Evolutionary conservation across 2,888 invertebrate species (phyloP).

Genomic region (Clivina fossor): DNA sequence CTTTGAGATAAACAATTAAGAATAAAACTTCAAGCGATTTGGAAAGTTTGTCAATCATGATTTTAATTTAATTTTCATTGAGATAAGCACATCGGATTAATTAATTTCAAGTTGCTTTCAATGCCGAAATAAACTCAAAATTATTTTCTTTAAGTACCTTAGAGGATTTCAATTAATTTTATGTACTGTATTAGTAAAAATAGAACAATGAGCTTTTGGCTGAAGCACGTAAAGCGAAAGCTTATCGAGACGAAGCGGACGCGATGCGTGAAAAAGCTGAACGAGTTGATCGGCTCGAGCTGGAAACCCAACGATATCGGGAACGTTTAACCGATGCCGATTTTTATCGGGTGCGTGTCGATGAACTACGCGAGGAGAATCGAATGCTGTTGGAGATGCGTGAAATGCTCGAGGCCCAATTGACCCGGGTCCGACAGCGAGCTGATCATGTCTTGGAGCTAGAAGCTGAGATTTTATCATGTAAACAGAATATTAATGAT

Average conservation of each 20-base stretch:
- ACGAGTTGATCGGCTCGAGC: slow-evolving; percentile 72
- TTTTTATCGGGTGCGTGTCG: slow-evolving; percentile 87
- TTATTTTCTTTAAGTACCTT: no score
- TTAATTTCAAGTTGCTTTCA: no score
- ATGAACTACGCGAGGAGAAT: slow-evolving; percentile 91
- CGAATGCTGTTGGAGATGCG: slow-evolving; percentile 88
- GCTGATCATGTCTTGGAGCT: slow-evolving; percentile 85
- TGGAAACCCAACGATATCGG: slow-evolving; percentile 83
- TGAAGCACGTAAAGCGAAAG: slow-evolving; percentile 84
- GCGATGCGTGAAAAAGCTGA: slow-evolving; percentile 87
- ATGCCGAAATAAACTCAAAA: no score
- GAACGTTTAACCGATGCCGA: slow-evolving; percentile 92
- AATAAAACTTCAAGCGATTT: no score
- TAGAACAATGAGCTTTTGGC: slow-evolving; percentile 69
- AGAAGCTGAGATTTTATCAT: no score
- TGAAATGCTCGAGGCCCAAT: slow-evolving; percentile 89
- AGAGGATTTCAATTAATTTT: slow-evolving; percentile 19
- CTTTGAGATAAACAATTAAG: no score
- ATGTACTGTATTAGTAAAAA: no score
- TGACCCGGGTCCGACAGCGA: slow-evolving; percentile 77
- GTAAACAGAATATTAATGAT: no score
- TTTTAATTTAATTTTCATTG: no score
- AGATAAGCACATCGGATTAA: no score
- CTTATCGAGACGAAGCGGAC: slow-evolving; percentile 92
- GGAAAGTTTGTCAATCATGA: no score